Percentiles rank a stretch among this genome's conserved stretches.
Evolutionary conservation across 2,888 invertebrate genomes (phyloP).

Genomic region (Petrophora chlorosata): DNA sequence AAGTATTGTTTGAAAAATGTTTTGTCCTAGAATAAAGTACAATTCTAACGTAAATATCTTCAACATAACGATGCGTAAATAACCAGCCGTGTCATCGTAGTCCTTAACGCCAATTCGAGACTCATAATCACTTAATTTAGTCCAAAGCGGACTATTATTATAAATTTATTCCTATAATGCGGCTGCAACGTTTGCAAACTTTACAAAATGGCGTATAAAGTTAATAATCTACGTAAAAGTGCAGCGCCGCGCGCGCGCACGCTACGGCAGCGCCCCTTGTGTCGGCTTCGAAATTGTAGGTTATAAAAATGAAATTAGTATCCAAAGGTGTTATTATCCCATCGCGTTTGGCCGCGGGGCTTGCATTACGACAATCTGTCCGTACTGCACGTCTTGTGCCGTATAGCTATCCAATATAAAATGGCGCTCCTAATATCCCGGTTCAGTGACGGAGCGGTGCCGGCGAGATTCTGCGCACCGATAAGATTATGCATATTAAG

Average conservation of each 20-base stretch:
- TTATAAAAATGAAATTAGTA: slow-evolving; percentile 85
- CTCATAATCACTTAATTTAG: slow-evolving; percentile 81
- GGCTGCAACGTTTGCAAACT: slow-evolving; percentile 80
- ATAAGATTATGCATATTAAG: slow-evolving; percentile 84
- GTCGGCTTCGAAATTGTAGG: slow-evolving; percentile 84
- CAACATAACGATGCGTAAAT: slow-evolving; percentile 60
- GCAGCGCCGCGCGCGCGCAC: slow-evolving; percentile 75
- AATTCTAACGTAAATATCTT: slow-evolving; percentile 40
- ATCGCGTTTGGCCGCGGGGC: slow-evolving; percentile 82
- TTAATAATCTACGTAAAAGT: slow-evolving; percentile 82
- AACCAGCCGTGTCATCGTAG: slow-evolving; percentile 73
- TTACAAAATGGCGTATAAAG: slow-evolving; percentile 82
- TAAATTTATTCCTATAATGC: slow-evolving; percentile 79
- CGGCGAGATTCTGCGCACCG: slow-evolving; percentile 78
- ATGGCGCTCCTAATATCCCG: slow-evolving; percentile 84
- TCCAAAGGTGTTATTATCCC: slow-evolving; percentile 83
- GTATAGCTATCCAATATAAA: slow-evolving; percentile 84
- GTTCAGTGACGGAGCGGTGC: slow-evolving; percentile 77
- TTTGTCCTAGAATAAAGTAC: slow-evolving; percentile 9
- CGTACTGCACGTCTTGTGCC: slow-evolving; percentile 83
- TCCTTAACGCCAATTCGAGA: slow-evolving; percentile 72
- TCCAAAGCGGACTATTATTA: slow-evolving; percentile 77
- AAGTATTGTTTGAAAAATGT: slow-evolving; percentile 7
- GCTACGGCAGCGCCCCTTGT: slow-evolving; percentile 83
- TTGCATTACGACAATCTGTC: slow-evolving; percentile 84